Evolutionary conservation across 2,797 vertebrate species (phyloP).

Genomic region (Brotula barbata): DNA sequence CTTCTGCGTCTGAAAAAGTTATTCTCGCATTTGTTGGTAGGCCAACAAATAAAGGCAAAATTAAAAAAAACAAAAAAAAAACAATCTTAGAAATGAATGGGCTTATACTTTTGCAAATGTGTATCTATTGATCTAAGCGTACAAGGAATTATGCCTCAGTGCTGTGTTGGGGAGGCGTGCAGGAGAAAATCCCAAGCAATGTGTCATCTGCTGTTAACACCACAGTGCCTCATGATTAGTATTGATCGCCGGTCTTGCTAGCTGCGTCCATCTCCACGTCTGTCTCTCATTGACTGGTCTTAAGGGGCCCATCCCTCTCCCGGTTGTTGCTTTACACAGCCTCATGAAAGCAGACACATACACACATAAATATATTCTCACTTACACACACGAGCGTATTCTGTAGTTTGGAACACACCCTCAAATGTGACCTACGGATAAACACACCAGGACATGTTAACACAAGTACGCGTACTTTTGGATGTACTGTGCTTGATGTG

Average conservation of each 20-base stretch:
- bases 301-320: slow-evolving; percentile 64
- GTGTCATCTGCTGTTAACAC: slow-evolving; percentile 76
- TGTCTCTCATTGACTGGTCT: slow-evolving; percentile 74
- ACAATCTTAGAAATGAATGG: slow-evolving; percentile 15
- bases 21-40: slow-evolving; percentile 20
- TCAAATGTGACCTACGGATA: background rate
- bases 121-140: slow-evolving; percentile 56
- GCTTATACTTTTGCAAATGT: slow-evolving; percentile 56
- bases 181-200: slow-evolving; percentile 66
- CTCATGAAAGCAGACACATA: slow-evolving; percentile 20
- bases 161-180: slow-evolving; percentile 51
- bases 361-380: slow-evolving; percentile 13
- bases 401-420: background rate
- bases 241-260: slow-evolving; percentile 73
- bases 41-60: slow-evolving; percentile 28
- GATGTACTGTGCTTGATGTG: too few species aligned
- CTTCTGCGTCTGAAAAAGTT: slow-evolving; percentile 9
- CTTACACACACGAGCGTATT: slow-evolving; percentile 2
- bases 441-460: too few species aligned
- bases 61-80: slow-evolving; percentile 33
- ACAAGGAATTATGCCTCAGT: slow-evolving; percentile 52
- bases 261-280: slow-evolving; percentile 68
- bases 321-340: slow-evolving; percentile 33
- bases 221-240: slow-evolving; percentile 77
- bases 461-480: too few species aligned